Evolutionary conservation across 2,113 vertebrate genomes (phyloP).

Genomic region (Xiphias gladius): DNA sequence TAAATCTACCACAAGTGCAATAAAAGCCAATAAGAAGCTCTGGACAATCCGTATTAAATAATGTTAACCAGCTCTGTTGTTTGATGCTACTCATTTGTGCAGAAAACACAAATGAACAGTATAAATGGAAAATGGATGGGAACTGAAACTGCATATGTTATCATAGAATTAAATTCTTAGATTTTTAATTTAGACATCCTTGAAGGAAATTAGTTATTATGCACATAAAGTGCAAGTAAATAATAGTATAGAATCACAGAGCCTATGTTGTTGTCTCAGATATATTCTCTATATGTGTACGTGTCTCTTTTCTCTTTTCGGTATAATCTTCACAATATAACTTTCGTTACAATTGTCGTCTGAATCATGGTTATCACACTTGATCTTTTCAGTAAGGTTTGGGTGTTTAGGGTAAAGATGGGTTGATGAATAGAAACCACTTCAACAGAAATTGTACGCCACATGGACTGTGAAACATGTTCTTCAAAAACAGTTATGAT

Average conservation of each 20-base stretch:
- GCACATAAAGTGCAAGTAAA: background rate
- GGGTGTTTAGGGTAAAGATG: background rate
- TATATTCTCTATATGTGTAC: background rate
- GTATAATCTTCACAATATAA: too few species aligned
- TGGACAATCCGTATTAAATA: too few species aligned
- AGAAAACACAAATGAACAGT: too few species aligned
- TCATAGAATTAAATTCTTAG: too few species aligned
- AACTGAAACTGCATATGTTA: too few species aligned
- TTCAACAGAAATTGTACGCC: conserved; percentile 2
- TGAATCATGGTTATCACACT: background rate
- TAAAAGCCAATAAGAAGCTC: too few species aligned
- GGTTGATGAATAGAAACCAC: conserved; percentile 1
- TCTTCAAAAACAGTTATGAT: conserved; percentile 29
- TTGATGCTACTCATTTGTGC: too few species aligned
- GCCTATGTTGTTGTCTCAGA: background rate
- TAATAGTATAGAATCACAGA: background rate
- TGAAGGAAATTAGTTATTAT: too few species aligned
- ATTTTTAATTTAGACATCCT: too few species aligned
- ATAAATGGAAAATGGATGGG: too few species aligned
- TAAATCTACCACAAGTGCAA: background rate
- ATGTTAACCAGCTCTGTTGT: too few species aligned
- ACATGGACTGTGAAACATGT: conserved; percentile 11
- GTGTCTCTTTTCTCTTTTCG: background rate
- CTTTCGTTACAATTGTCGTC: background rate
- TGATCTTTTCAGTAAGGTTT: background rate